These are phyloP conservation scores for Rhinella marina DNA, from an alignment of 2,797 vertebrate genomes.

Conservation along the genomic window DNA sequence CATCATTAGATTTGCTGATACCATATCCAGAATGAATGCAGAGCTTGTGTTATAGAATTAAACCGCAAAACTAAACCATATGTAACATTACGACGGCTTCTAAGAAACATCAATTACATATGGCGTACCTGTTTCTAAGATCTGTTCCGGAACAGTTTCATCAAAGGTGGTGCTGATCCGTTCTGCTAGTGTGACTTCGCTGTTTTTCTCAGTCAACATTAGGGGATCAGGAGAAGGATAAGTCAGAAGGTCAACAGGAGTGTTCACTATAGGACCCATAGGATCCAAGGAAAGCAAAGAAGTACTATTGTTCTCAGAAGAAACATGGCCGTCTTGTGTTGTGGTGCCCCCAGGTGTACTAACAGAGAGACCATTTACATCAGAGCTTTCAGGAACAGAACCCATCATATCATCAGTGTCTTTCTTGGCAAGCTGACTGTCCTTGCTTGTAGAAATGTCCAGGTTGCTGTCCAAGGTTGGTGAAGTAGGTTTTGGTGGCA, in stretches of 20 bases:
- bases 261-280: not conserved
- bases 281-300: conserved; percentile 63
- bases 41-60: not conserved
- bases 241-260: conserved; percentile 4
- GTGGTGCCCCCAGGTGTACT: conserved; percentile 68
- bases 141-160: conserved; percentile 27
- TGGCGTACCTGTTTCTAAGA: conserved; percentile 26
- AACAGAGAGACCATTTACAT: conserved; percentile 66
- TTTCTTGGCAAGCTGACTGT: conserved; percentile 78
- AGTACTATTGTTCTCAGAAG: conserved; percentile 67
- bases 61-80: not conserved
- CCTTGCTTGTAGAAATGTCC: conserved; percentile 74
- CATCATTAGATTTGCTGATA: not conserved
- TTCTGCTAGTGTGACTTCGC: not conserved
- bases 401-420: conserved; percentile 77
- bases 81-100: conserved; percentile 1
- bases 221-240: conserved; percentile 7
- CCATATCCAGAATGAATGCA: not conserved
- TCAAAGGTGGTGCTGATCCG: conserved; percentile 29
- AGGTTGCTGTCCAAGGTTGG: conserved; percentile 84
- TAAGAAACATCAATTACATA: not conserved
- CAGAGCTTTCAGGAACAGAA: not conserved
- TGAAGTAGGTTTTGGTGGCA: conserved; percentile 77
- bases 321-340: conserved; percentile 69
- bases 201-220: conserved; percentile 3